Base-by-base conservation (phyloP, 2,113 vertebrate genomes). In the Carassius auratus region DNA sequence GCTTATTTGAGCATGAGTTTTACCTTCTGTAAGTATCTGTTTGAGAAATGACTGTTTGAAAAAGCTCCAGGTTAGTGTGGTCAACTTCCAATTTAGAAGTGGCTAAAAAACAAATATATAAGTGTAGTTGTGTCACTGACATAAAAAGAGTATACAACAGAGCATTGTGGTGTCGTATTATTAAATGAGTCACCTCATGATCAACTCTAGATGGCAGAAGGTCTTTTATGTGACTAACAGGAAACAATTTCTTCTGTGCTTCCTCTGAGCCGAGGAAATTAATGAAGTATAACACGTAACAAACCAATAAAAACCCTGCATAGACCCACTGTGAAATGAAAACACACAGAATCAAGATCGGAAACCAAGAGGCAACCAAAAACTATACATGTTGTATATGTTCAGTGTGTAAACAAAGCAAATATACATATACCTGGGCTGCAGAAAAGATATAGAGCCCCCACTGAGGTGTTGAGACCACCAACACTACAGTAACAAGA, bases 11-110 rank as follows among this genome's bases (percentile, higher is more conserved):
- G 45, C 26, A 82, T 36, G 30, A 59, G 14, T 15, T 52, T 62
- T 85, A 96, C 96, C 98, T 92, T 99, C 97, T 59, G 98, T 99
- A 88, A 99, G 95, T 92, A 99, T 95, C 92, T 99, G 98, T 90
- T 99, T 99, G 84, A 99, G 91, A 92, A 99, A 99, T 69, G 97
- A 99, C 66, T 99, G 98, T 88, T 98, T 98, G 92, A 98, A 99
- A 95, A 99, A 99, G 92, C 97, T 99, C 97, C 97, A 98, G 1
- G 97, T 98, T 89, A 99, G 83, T 74, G 91, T 89, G 82, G 97
- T 96, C 87, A 98, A 94, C 75, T 92, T 95, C 96, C 95, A 96
- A 86, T 99, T 96, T 13, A 99, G 71, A 89, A 97, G 91, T 0
- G 94, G 92, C 98, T 99, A 89, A 92, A 89, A 81, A 36, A 86